Evolutionary conservation across 1,140 invertebrate species (phyloP), one percentile per base, ranked within the genome.

Genomic region (Lethrus apterus): DNA sequence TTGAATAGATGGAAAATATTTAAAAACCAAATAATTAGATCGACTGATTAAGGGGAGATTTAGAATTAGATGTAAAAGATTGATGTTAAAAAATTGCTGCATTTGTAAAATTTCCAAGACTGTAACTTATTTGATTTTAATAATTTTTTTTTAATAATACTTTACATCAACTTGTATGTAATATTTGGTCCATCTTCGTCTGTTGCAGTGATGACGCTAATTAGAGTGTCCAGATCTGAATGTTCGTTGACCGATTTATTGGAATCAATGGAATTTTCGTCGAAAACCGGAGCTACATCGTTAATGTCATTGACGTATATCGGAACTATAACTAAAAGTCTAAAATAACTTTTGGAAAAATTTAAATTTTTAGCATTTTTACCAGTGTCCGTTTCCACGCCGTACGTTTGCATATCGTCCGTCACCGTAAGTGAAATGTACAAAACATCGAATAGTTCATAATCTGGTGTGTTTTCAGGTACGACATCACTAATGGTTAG

Each of bases 171-270:
- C n/a, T n/a, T n/a, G n/a, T n/a, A n/a, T n/a, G n/a, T n/a, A n/a
- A n/a, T n/a, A n/a, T n/a, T n/a, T n/a, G n/a, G n/a, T n/a, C 73
- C 72, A 57, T 79, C 77, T 35, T 67, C 66, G 59, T 79, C 77
- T 0, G 58, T 68, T 8, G 75, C 75, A 19, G 60, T 59, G 11
- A 78, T 63, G 2, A 66, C 64, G 1, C 72, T 71, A 23, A 76
- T 70, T 10, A 69, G 48, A 2, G 66, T 66, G 17, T 58, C 65
- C 2, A 23, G 40, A 11, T 47, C 49, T 0, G 72, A 59, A 17
- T 60, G 55, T 59, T 76, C 73, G 7, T 67, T 54, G 9, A 60
- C 52, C 44, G 41, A 43, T 21, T 51, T 48, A 31, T 44, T 29
- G 18, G 65, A 62, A 0, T 46, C 43, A 11, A 72, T 52, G 1